Conservation (phyloP, 2,797 vertebrate species). For the Eupleurogrammus muticus region DNA sequence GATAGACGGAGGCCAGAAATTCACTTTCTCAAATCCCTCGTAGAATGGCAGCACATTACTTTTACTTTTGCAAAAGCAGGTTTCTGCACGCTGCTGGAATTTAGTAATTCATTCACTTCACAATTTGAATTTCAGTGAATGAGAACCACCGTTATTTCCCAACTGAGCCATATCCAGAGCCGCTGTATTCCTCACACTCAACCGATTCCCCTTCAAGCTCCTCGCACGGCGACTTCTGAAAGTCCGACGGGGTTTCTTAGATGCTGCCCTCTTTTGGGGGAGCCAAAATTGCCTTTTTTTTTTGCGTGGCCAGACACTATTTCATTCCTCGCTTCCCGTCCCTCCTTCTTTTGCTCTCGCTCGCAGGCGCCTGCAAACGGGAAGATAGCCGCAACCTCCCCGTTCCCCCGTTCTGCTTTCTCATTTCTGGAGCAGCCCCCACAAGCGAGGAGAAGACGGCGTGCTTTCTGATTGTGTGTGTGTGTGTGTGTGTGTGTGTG, state of each 20-base stretch:
- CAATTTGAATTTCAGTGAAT: no score
- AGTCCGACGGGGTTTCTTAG: conserved; percentile 46
- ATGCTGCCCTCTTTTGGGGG: conserved; percentile 38
- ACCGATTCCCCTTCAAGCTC: conserved; percentile 52
- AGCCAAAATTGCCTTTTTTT: conserved; percentile 57
- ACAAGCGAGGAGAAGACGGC: conserved; percentile 23
- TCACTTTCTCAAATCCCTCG: no score
- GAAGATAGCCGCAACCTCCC: conserved; percentile 49
- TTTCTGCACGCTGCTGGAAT: no score
- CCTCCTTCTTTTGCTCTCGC: conserved; percentile 44
- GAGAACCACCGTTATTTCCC: conserved; percentile 13
- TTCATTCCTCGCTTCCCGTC: conserved; percentile 40
- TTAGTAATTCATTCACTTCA: no score
- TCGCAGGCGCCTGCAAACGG: conserved; percentile 45
- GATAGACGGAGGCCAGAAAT: no score
- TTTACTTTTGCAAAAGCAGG: no score
- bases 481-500: conserved; percentile 21
- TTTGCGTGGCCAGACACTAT: conserved; percentile 59
- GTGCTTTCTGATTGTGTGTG: neutral
- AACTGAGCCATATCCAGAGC: conserved; percentile 22
- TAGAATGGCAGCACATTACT: no score
- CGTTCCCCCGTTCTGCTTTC: conserved; percentile 19
- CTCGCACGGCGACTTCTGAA: conserved; percentile 56
- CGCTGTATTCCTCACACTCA: conserved; percentile 25
- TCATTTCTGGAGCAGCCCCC: conserved; percentile 40